A percentile compares a stretch with the other conserved stretches of the same genome.
phyloP scores from a whole-genome alignment of 2,797 vertebrate species.

The Sebastes steindachneri region DNA sequence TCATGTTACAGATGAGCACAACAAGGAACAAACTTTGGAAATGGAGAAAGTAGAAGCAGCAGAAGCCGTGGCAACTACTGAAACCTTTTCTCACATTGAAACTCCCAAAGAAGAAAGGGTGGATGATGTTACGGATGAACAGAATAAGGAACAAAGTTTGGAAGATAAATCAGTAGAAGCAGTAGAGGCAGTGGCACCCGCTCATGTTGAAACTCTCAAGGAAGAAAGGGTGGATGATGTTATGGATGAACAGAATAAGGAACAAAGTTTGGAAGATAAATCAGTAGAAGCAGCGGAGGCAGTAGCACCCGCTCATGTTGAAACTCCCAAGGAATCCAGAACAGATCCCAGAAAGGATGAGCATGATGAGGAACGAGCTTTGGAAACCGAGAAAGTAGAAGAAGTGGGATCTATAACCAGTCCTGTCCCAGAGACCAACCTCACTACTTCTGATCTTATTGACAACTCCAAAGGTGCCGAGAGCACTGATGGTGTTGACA shows the following conservation, averaged over 20 bases:
- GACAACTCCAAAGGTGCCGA: not conserved
- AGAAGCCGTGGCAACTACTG: not conserved
- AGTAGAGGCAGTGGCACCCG: not conserved
- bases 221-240: not conserved
- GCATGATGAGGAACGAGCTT: not conserved
- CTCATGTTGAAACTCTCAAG: not conserved
- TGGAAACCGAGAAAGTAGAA: conserved; percentile 8
- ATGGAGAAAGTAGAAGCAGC: not conserved
- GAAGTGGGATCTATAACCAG: not conserved
- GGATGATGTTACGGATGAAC: too few species aligned
- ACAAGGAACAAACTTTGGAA: not conserved
- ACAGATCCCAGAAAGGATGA: not conserved
- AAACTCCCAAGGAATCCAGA: not conserved
- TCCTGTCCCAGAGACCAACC: not conserved
- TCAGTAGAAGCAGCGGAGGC: not conserved
- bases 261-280: conserved; percentile 5
- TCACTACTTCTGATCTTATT: not conserved
- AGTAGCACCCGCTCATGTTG: not conserved
- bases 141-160: too few species aligned
- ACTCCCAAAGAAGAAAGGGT: not conserved
- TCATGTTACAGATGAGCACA: not conserved
- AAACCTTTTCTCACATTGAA: not conserved
- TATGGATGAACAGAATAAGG: not conserved
- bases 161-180: not conserved
- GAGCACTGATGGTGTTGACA: not conserved